Evolutionary conservation across 2,888 invertebrate species (phyloP).

Genomic region (Spilosoma lubricipeda): DNA sequence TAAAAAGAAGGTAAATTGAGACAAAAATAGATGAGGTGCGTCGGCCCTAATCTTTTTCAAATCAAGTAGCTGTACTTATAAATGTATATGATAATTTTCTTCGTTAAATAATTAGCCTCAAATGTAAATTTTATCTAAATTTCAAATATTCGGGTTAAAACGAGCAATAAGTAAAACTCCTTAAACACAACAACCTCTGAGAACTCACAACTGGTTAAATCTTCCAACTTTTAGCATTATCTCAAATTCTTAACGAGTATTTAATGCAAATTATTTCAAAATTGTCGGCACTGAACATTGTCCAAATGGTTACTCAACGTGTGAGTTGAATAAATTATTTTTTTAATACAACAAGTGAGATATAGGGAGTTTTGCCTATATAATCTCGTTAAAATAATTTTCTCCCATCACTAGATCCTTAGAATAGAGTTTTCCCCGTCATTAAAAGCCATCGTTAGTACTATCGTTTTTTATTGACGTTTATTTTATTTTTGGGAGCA

Average conservation of each 20-base stretch:
- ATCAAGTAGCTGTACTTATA: no score
- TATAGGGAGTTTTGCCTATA: neutral
- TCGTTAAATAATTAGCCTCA: no score
- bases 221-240: slow-evolving; percentile 13
- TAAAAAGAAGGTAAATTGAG: no score
- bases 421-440: no score
- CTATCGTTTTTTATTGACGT: no score
- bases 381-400: neutral
- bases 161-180: neutral
- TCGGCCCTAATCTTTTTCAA: no score
- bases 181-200: neutral
- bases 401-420: neutral
- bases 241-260: slow-evolving; percentile 14
- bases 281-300: neutral
- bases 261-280: slow-evolving; percentile 11
- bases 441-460: no score
- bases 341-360: neutral
- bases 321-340: neutral
- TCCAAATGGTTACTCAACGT: neutral
- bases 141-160: neutral
- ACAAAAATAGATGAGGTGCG: no score
- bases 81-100: no score
- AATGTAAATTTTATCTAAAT: no score
- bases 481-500: no score
- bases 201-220: slow-evolving; percentile 1